A percentile compares a stretch with the other conserved stretches of the same genome.
These are phyloP conservation scores for Paralvinella palmiformis DNA, from an alignment of 1,140 invertebrate genomes.

Conservation along the genomic window DNA sequence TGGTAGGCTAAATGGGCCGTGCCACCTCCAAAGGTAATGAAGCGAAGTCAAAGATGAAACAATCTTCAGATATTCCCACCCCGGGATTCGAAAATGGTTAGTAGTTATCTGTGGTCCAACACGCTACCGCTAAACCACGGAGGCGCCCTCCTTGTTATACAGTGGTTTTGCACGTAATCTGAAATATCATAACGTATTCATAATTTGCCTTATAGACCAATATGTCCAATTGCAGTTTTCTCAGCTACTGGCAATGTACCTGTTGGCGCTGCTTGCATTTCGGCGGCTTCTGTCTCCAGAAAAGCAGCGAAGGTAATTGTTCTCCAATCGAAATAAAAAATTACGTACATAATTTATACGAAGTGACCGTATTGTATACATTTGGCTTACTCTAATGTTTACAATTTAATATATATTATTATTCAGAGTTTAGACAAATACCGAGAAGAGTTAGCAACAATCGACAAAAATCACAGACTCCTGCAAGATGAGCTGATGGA, in stretches of 20 bases:
- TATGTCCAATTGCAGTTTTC: neutral
- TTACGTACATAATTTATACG: neutral
- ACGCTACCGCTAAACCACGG: too few species aligned
- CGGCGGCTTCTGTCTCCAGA: conserved; percentile 1
- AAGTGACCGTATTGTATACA: neutral
- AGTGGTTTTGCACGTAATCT: too few species aligned
- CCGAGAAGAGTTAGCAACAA: neutral
- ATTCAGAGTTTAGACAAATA: neutral
- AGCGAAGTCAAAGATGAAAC: too few species aligned
- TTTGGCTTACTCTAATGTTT: neutral
- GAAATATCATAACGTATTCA: too few species aligned
- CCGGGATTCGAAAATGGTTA: too few species aligned
- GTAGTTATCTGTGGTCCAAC: too few species aligned
- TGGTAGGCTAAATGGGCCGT: too few species aligned
- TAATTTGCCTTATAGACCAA: too few species aligned
- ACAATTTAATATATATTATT: neutral
- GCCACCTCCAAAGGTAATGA: too few species aligned
- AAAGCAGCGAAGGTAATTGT: neutral
- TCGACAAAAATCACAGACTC: neutral
- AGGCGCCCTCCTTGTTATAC: too few species aligned
- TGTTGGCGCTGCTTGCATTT: neutral
- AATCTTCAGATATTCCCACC: too few species aligned
- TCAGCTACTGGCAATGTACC: conserved; percentile 6
- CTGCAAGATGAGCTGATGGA: conserved; percentile 2
- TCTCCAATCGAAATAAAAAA: neutral